phyloP scores from a whole-genome alignment of 2,888 invertebrate genomes.

The Allophyes oxyacanthae region DNA sequence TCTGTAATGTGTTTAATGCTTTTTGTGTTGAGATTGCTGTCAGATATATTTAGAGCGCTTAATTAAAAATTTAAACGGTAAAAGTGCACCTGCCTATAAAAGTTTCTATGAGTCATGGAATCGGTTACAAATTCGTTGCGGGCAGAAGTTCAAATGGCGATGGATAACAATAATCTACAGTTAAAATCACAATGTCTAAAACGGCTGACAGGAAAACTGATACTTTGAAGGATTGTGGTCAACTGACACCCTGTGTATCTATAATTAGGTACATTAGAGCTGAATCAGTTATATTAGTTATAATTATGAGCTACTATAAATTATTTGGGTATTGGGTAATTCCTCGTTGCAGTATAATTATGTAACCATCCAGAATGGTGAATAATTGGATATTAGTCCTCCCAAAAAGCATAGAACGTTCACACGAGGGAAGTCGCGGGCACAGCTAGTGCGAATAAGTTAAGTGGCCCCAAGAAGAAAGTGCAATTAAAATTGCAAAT shows the following conservation, averaged over 20 bases:
- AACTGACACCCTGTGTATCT: too few species aligned
- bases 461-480: constrained; percentile 17
- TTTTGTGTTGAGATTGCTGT: constrained; percentile 24
- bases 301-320: too few species aligned
- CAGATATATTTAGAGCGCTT: constrained; percentile 29
- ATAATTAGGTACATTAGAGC: too few species aligned
- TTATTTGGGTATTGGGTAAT: too few species aligned
- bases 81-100: constrained; percentile 17
- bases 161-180: neutral
- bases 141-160: neutral
- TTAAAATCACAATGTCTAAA: neutral
- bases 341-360: too few species aligned
- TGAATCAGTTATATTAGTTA: too few species aligned
- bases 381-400: too few species aligned
- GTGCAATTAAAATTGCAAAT: constrained; percentile 28
- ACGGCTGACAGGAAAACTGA: neutral
- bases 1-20: constrained; percentile 16
- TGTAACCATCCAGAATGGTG: too few species aligned
- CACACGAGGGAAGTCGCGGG: too few species aligned
- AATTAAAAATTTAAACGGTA: constrained; percentile 25
- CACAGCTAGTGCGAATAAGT: constrained; percentile 1
- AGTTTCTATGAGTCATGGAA: constrained; percentile 13
- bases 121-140: neutral
- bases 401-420: too few species aligned
- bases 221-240: too few species aligned